Base-by-base conservation (phyloP, 2,888 invertebrate genomes). In the Drosophila atripex region DNA sequence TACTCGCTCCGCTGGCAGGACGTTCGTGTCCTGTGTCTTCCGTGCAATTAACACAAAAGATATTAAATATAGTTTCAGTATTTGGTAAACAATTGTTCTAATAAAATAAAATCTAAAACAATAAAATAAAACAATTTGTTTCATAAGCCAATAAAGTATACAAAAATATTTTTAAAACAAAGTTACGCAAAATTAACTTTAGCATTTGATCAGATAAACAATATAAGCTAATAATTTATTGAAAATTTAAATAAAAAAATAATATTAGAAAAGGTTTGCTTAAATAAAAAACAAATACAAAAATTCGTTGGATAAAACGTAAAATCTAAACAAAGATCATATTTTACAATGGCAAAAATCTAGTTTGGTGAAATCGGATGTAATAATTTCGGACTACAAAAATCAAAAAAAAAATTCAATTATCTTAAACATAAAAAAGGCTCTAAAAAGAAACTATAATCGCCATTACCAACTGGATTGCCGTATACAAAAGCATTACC, bases 1-100 rank as follows among this genome's bases (percentile, higher is more conserved):
- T 77, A 74, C 76, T 65, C 79, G 79, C 72, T 87, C 78, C 69
- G 77, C 75, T 74, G 86, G 70, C 75, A 89, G 89, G 89, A 88
- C 85, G 89, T 77, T 76, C 75, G 69, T 76, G 77, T 74, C 73
- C 78, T 64, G 73, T 39, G 61, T 60, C 70, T 58, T 75, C 71
- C 70, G 78, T 76, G 69, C 73, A 1, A 41, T 49, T 43, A 3
- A 51, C 9, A 25, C 6, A 46, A 12, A 11, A 23, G 11, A 11
- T 4, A 39, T 3, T 4, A 21, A 25, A 5, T 4, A 25, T 21
- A 16, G 35, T 35, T 35, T 35, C 7, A 11, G n/a, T 45, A 9
- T 41, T 41, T 11, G 23, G 18, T 18, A 28, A 12, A 41, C 12
- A 12, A 5, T 25, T 6, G 11, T 12, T 9, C 18, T n/a, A 12